phyloP scores from a whole-genome alignment of 2,113 vertebrate species.

The Scolopax mira region DNA sequence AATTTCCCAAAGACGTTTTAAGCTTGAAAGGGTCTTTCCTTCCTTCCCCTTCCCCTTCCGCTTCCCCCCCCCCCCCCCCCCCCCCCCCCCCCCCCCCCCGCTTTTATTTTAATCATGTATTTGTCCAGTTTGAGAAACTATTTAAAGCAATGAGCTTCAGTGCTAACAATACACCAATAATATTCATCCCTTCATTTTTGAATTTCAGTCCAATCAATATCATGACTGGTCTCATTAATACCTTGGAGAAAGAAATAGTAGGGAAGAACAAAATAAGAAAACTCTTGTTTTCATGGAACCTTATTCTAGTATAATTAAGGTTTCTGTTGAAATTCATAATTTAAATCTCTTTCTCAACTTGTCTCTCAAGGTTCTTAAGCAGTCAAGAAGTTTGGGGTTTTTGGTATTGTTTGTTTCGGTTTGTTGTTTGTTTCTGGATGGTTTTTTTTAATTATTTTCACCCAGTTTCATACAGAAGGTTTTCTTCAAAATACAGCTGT shows the following conservation, averaged over 20 bases:
- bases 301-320: neutral
- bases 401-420: neutral
- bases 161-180: neutral
- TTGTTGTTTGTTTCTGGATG: neutral
- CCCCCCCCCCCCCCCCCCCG: too few species aligned
- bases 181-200: neutral
- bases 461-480: neutral
- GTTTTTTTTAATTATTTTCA: neutral
- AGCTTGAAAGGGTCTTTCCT: neutral
- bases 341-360: neutral
- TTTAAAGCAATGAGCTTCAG: neutral
- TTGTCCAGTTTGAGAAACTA: neutral
- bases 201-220: neutral
- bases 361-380: neutral
- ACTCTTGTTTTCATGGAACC: neutral
- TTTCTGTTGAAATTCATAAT: neutral
- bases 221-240: neutral
- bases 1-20: neutral
- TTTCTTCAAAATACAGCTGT: neutral
- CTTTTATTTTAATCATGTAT: neutral
- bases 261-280: neutral
- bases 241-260: neutral
- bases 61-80: too few species aligned
- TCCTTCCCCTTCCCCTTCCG: neutral
- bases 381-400: neutral